Conservation (phyloP, 2,113 vertebrate species). For the Camelus dromedarius region DNA sequence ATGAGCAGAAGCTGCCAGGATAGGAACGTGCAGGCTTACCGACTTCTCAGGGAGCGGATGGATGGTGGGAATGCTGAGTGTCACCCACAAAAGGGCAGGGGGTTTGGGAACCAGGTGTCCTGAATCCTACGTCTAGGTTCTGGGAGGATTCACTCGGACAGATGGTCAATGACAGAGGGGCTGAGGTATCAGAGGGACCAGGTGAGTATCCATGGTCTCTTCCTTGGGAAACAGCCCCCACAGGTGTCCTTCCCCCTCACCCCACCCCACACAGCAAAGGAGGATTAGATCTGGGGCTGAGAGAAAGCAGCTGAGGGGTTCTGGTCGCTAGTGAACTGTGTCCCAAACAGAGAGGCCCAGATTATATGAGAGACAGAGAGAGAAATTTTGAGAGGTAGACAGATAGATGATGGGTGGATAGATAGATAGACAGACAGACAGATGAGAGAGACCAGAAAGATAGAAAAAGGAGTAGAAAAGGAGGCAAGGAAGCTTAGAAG, state of each 20-base stretch:
- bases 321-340: background rate
- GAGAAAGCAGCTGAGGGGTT: background rate
- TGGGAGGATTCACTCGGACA: background rate
- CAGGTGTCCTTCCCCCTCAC: background rate
- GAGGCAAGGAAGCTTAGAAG: background rate
- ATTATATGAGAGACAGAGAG: background rate
- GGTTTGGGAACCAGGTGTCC: background rate
- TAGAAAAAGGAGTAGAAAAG: background rate
- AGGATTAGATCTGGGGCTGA: background rate
- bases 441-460: background rate
- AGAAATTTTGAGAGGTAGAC: no score
- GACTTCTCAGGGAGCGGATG: background rate
- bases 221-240: background rate
- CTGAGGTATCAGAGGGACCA: background rate
- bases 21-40: accelerated
- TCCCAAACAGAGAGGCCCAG: background rate
- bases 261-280: background rate
- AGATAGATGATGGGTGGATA: background rate
- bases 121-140: background rate
- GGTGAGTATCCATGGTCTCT: background rate
- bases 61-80: accelerated
- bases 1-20: background rate
- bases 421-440: background rate
- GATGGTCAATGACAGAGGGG: background rate
- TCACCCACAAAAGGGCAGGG: background rate